phyloP scores from a whole-genome alignment of 2,797 vertebrate genomes.

The Ateles fusciceps region DNA sequence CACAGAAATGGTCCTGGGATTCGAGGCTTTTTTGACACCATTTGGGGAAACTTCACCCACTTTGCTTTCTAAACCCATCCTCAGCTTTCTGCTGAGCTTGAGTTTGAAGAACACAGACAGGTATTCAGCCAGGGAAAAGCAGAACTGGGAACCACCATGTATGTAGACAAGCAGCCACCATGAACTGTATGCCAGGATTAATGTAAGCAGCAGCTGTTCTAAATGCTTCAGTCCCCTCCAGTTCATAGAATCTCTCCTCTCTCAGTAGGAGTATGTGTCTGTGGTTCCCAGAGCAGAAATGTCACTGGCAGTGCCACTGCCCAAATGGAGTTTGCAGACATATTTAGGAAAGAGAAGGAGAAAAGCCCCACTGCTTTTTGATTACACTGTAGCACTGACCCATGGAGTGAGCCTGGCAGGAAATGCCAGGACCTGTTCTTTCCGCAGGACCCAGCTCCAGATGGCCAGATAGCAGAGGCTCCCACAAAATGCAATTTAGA shows the following conservation, averaged over 20 bases:
- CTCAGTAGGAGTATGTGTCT: neutral
- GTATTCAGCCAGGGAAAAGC: conserved; percentile 2
- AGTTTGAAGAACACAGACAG: neutral
- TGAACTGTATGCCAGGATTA: neutral
- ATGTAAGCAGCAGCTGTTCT: neutral
- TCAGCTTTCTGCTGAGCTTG: neutral
- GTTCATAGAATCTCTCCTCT: neutral
- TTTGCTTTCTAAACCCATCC: neutral
- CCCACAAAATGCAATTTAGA: rapidly evolving
- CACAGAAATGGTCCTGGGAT: neutral
- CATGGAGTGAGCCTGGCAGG: neutral
- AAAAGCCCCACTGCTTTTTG: conserved; percentile 25
- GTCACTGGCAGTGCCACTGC: neutral
- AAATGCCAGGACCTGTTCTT: neutral
- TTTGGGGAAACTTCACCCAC: neutral
- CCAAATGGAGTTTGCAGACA: neutral
- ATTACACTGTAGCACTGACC: conserved; percentile 31
- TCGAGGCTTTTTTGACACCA: neutral
- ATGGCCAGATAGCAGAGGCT: conserved; percentile 14
- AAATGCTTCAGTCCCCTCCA: neutral
- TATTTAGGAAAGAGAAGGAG: conserved; percentile 38
- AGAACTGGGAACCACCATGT: neutral
- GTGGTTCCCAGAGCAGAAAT: neutral
- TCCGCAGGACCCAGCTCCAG: conserved; percentile 6
- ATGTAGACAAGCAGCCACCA: neutral